Evolutionary conservation across 2,888 invertebrate genomes (phyloP), one percentile per base, ranked within the genome.

Genomic region (Anoncus sp.): DNA sequence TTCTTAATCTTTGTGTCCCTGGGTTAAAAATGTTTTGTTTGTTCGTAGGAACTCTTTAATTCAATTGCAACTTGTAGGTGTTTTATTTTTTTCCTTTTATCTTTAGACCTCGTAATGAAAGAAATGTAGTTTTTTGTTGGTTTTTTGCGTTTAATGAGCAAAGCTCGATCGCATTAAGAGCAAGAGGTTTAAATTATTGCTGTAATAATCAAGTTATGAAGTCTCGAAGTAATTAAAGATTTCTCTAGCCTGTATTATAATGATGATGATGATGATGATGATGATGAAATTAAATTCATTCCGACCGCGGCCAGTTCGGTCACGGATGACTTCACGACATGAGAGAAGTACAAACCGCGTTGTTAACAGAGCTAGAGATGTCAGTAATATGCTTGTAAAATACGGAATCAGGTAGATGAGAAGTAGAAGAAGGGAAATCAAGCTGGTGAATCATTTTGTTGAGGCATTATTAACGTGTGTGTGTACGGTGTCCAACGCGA

Each of bases 381-480:
- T 24, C 40, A 35, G 35, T 31, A 51, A 60, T 22, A 47, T 60
- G 65, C 45, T 53, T 18, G 31, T 71, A 71, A 66, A 76, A 66
- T 72, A 60, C 55, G 43, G 60, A 67, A 60, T 66, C 24, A 57
- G 24, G 27, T 38, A 12, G 63, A 47, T 20, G 18, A 35, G 47
- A 40, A 35, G 70, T 10, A n/a, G 47, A 27, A 53, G 60, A 18
- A 40, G 65, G 22, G 27, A 59, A 59, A 18, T 65, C n/a, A n/a
- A n/a, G 38, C 27, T 40, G 18, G 66, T 71, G 66, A 71, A 70
- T 76, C 71, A 71, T 60, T 65, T 71, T 47, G 60, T 40, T 38
- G 16, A 57, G 62, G 53, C 40, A 53, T 70, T 20, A 27, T 18
- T 38, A 63, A 63, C 35, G 47, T 45, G 55, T 65, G 45, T 14